A percentile compares a stretch with the other conserved stretches of the same genome.
These are phyloP conservation scores for Hippocampus barbouri DNA, from an alignment of 2,113 vertebrate genomes.

Conservation along the genomic window DNA sequence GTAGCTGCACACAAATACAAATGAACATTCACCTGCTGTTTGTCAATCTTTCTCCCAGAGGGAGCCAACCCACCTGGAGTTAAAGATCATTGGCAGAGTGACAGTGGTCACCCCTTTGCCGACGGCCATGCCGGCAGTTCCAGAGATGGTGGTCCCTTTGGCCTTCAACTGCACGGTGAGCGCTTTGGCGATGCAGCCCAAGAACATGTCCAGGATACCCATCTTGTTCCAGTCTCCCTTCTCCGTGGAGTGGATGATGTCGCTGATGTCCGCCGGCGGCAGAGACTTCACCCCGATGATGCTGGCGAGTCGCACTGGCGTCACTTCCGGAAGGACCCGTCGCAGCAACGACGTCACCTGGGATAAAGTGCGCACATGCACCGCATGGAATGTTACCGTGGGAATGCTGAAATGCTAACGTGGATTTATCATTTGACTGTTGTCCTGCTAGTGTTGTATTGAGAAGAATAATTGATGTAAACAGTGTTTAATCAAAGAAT, in stretches of 20 bases:
- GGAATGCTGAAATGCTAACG: not conserved
- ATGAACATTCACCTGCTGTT: too few relatives aligned
- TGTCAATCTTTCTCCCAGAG: not conserved
- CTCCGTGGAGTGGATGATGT: slow-evolving; percentile 98
- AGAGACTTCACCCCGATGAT: slow-evolving; percentile 96
- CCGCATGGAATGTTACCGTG: not conserved
- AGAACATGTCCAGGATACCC: slow-evolving; percentile 96
- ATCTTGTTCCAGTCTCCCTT: slow-evolving; percentile 98
- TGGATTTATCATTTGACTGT: not conserved
- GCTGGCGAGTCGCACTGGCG: slow-evolving; percentile 90
- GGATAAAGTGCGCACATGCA: not conserved
- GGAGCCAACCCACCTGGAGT: slow-evolving; percentile 82
- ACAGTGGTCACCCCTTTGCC: slow-evolving; percentile 98
- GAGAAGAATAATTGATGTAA: too few relatives aligned
- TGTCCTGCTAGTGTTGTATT: too few relatives aligned
- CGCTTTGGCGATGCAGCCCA: slow-evolving; percentile 97
- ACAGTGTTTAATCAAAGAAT: too few relatives aligned
- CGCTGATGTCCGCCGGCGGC: slow-evolving; percentile 96
- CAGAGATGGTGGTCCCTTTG: slow-evolving; percentile 93
- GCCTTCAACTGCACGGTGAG: slow-evolving; percentile 98
- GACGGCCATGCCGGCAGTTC: slow-evolving; percentile 86
- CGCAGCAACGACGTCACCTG: slow-evolving; percentile 94
- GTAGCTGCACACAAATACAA: slow-evolving; percentile 74
- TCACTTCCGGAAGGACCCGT: slow-evolving; percentile 93
- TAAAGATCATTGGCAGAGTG: slow-evolving; percentile 97